Percentiles rank a stretch among this genome's conserved stretches.
phyloP scores from a whole-genome alignment of 2,888 invertebrate species.

The Heteromyza rotundicornis region DNA sequence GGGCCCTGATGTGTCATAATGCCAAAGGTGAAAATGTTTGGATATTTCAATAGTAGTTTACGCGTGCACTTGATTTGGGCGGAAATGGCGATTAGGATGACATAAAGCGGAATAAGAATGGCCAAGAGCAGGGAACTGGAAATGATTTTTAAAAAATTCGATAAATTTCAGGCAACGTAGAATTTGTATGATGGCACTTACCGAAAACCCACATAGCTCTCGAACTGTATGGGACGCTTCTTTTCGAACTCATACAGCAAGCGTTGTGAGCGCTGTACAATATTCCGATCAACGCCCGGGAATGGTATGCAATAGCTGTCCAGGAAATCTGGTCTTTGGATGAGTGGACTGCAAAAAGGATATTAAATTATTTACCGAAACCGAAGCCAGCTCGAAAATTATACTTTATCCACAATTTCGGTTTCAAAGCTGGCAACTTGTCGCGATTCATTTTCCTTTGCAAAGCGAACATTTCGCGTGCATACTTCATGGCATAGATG shows the following conservation, averaged over 20 bases:
- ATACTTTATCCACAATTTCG: slow-evolving; percentile 27
- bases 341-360: background rate
- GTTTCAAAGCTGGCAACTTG: slow-evolving; percentile 21
- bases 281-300: slow-evolving; percentile 77
- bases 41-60: slow-evolving; percentile 70
- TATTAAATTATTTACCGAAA: too few relatives aligned
- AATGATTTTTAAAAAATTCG: too few relatives aligned
- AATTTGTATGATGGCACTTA: slow-evolving; percentile 41
- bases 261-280: slow-evolving; percentile 78
- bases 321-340: background rate
- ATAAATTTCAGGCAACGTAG: too few relatives aligned
- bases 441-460: slow-evolving; percentile 16
- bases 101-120: too few relatives aligned
- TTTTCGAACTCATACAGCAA: slow-evolving; percentile 70
- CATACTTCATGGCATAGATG: slow-evolving; percentile 24
- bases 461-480: slow-evolving; percentile 16
- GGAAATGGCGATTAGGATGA: slow-evolving; percentile 67
- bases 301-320: slow-evolving; percentile 67
- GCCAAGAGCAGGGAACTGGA: too few relatives aligned
- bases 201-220: slow-evolving; percentile 70
- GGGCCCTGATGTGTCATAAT: slow-evolving; percentile 71
- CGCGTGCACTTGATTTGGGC: slow-evolving; percentile 68
- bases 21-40: slow-evolving; percentile 74
- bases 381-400: too few relatives aligned
- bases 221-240: slow-evolving; percentile 76